Evolutionary conservation across 2,113 vertebrate genomes (phyloP).

Genomic region (Meleagris gallopavo): DNA sequence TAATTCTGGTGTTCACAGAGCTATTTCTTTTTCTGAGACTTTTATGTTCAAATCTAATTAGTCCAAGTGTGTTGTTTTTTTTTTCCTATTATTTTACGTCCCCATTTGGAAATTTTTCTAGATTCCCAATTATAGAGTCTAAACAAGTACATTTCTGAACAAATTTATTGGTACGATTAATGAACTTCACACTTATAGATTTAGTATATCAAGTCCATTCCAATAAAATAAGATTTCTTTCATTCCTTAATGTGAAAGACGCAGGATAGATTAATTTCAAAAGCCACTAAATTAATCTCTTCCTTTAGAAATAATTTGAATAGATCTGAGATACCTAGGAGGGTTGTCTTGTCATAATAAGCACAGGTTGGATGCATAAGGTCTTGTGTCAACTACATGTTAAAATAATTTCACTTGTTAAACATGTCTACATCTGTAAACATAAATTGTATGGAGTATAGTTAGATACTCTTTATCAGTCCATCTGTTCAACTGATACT

Average conservation of each 20-base stretch:
- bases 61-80: neutral
- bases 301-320: neutral
- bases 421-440: neutral
- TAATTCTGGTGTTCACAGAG: neutral
- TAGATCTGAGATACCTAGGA: neutral
- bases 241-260: neutral
- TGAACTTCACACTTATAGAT: neutral
- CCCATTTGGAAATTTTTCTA: conserved; percentile 22
- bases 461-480: neutral
- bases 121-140: neutral
- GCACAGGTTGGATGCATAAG: neutral
- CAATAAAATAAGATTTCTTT: neutral
- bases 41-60: conserved; percentile 14
- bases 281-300: neutral
- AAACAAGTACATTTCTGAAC: conserved; percentile 20
- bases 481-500: neutral
- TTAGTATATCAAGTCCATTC: neutral
- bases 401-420: conserved; percentile 6
- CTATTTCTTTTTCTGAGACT: conserved; percentile 3
- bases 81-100: neutral
- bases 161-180: neutral
- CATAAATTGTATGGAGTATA: neutral
- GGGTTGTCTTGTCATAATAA: neutral
- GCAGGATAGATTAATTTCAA: neutral
- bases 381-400: neutral